Conservation (phyloP, 2,888 invertebrate genomes). For the Hanleya hanleyi region DNA sequence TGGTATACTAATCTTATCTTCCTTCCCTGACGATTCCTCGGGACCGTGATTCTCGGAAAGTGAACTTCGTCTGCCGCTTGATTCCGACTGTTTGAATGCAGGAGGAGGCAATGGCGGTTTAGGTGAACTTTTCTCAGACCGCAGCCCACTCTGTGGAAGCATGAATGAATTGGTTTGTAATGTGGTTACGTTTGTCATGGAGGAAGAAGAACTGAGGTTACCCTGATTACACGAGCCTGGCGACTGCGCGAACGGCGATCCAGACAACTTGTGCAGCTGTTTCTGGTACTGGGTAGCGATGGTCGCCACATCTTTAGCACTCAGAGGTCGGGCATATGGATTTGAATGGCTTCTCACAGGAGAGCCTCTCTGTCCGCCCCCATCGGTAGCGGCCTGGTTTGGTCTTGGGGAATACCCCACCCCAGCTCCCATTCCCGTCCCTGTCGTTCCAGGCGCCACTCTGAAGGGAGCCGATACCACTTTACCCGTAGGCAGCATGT, state of each 20-base stretch:
- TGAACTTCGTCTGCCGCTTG: too few relatives aligned
- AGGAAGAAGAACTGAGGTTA: too few relatives aligned
- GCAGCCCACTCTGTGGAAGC: neutral
- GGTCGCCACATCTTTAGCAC: conserved; percentile 57
- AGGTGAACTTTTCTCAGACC: neutral
- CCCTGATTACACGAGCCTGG: too few relatives aligned
- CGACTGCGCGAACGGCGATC: too few relatives aligned
- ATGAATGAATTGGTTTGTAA: neutral
- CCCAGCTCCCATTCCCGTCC: neutral
- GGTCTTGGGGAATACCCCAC: too few relatives aligned
- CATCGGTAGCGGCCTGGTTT: too few relatives aligned
- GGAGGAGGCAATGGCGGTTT: neutral
- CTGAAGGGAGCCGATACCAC: neutral
- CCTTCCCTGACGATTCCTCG: too few relatives aligned
- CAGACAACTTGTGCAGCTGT: neutral
- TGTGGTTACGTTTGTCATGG: too few relatives aligned
- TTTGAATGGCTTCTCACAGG: conserved; percentile 34
- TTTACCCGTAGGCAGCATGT: neutral
- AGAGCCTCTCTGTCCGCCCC: neutral
- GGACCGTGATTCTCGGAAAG: too few relatives aligned
- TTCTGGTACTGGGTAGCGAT: neutral
- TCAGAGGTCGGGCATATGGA: conserved; percentile 63
- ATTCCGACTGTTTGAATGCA: too few relatives aligned
- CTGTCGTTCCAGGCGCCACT: neutral
- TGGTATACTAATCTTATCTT: too few relatives aligned